Evolutionary conservation across 37 sponge, comb jelly and placozoan genomes (phyloP).

Genomic region (Chondrosia reniformis): DNA sequence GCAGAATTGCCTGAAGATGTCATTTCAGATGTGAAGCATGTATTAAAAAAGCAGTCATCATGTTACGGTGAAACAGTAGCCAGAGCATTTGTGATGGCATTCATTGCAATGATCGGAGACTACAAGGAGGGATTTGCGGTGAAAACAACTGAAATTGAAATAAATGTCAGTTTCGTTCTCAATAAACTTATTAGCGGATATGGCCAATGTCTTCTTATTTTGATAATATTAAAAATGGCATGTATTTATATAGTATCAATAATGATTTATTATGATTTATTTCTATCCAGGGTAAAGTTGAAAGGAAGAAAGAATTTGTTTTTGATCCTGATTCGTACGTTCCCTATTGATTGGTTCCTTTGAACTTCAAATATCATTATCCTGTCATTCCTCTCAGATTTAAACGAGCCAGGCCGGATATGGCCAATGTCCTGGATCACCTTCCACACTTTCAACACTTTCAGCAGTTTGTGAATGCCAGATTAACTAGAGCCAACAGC

Average conservation of each 20-base stretch:
- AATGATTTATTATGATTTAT: too few relatives aligned
- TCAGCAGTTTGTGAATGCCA: slow-evolving; percentile 72
- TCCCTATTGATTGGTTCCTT: too few relatives aligned
- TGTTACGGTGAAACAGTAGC: slow-evolving; percentile 65
- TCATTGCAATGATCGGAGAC: slow-evolving; percentile 69
- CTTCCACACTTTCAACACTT: slow-evolving; percentile 89
- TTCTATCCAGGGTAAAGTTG: slow-evolving; percentile 41
- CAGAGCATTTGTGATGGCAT: slow-evolving; percentile 55
- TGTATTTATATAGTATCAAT: too few relatives aligned
- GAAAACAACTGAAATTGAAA: slow-evolving; percentile 25
- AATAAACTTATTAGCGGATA: too few relatives aligned
- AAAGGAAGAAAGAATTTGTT: slow-evolving; percentile 30
- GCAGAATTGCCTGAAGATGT: slow-evolving; percentile 2
- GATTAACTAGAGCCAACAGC: slow-evolving; percentile 42
- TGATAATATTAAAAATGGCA: too few relatives aligned
- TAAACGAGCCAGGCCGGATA: slow-evolving; percentile 45
- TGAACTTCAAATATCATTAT: too few relatives aligned
- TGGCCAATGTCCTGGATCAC: slow-evolving; percentile 51
- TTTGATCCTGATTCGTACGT: slow-evolving; percentile 77
- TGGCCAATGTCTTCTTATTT: too few relatives aligned
- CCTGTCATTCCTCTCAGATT: slow-evolving; percentile 55
- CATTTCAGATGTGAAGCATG: slow-evolving; percentile 49
- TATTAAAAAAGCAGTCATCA: slow-evolving; percentile 73
- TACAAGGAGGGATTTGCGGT: slow-evolving; percentile 55
- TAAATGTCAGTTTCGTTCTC: neutral